Evolutionary conservation across 2,113 vertebrate genomes (phyloP).

Genomic region (Rhegmatorhina hoffmannsi): DNA sequence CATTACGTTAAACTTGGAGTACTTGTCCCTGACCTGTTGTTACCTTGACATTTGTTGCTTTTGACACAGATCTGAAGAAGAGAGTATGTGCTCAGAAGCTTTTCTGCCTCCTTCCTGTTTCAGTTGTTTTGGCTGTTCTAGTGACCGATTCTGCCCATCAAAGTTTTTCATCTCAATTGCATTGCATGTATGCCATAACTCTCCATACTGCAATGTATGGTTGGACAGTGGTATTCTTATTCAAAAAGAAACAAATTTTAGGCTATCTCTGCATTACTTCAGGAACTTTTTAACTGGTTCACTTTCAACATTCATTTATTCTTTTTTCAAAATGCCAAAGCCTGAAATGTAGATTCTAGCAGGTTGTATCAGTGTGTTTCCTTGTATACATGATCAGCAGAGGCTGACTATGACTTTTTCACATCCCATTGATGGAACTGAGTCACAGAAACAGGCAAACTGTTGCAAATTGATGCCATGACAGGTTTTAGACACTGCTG

Average conservation of each 20-base stretch:
- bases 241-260: background rate
- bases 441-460: background rate
- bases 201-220: background rate
- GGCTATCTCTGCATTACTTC: background rate
- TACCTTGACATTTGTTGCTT: background rate
- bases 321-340: background rate
- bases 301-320: background rate
- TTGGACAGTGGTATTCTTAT: background rate
- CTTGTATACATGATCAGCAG: background rate
- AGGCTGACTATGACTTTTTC: background rate
- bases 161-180: background rate
- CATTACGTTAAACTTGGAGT: background rate
- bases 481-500: background rate
- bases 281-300: background rate
- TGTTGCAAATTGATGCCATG: background rate
- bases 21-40: background rate
- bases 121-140: background rate
- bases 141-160: background rate
- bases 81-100: background rate
- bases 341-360: background rate
- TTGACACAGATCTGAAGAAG: background rate
- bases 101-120: background rate
- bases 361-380: background rate
- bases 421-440: background rate
- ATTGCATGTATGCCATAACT: background rate